Conservation (phyloP, 23 tunicate species). For the Trididemnum nubilum region DNA sequence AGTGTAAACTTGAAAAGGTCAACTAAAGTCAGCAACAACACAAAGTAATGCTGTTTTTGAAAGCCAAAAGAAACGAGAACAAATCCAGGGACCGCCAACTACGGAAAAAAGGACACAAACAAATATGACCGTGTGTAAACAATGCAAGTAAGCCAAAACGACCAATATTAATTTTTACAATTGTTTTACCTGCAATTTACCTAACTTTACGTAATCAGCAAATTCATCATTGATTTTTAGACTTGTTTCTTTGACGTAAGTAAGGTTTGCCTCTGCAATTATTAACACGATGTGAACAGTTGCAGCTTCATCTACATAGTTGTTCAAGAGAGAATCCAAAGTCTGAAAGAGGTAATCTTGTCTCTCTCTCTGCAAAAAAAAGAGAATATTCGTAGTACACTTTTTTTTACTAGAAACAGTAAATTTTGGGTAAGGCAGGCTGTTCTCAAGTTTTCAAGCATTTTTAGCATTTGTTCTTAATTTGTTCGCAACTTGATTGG, state of each 20-base stretch:
- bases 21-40: too few relatives aligned
- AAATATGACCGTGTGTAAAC: too few relatives aligned
- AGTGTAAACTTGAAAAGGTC: too few relatives aligned
- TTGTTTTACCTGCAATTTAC: constrained; percentile 3
- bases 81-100: too few relatives aligned
- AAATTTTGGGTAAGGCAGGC: neutral
- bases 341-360: neutral
- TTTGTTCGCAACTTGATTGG: too few relatives aligned
- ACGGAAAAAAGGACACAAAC: too few relatives aligned
- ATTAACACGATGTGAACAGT: neutral
- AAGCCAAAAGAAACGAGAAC: too few relatives aligned
- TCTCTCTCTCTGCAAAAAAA: constrained; percentile 1
- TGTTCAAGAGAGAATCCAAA: neutral
- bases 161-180: too few relatives aligned
- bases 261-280: constrained; percentile 15
- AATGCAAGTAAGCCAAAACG: too few relatives aligned
- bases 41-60: too few relatives aligned
- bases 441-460: neutral
- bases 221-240: constrained; percentile 2
- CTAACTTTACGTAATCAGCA: neutral
- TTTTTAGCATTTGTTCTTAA: too few relatives aligned
- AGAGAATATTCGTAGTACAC: neutral
- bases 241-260: constrained; percentile 6
- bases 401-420: neutral
- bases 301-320: neutral